Evolutionary conservation across 2,888 invertebrate genomes (phyloP), one percentile per base, ranked within the genome.

Genomic region (Volucella inflata): DNA sequence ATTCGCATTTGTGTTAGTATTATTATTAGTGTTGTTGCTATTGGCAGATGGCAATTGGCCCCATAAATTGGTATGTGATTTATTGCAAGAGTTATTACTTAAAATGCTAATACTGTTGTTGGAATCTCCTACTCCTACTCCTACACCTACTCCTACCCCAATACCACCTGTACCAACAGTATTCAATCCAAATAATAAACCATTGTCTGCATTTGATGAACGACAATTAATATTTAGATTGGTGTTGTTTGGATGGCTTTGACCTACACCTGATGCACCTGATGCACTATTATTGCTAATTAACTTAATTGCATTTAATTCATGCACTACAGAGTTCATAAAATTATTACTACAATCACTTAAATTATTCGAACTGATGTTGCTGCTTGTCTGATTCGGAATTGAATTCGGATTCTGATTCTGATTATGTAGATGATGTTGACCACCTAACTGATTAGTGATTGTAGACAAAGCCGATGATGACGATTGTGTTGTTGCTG

Each of bases 261-360:
- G 84, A 85, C 80, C 80, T 76, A 80, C 64, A 60, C 67, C 59
- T 88, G 87, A 53, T 87, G 88, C 21, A 87, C 88, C 38, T 88
- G 88, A 62, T 88, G 88, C 42, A 59, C 72, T 88, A 88, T 50
- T 89, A 89, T 55, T 89, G 88, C 77, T 89, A 88, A 67, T 88
- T 84, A 89, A 87, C 78, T 88, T 87, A 71, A 89, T 88, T 87
- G 90, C 76, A 88, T 89, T 89, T 79, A 90, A 87, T 87, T 90
- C 90, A 88, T 89, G 89, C 80, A 89, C 88, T 83, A 89, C 76
- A 72, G 87, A 89, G 87, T 87, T 89, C 85, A 88, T 88, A 74
- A 88, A 88, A 75, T 85, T 88, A 87, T 89, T 90, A 88, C 88
- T 89, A 89, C 88, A 88, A 78, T 89, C 89, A 87, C 88, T 88